Percentiles rank a stretch among this genome's conserved stretches.
These are phyloP conservation scores for Acanthacorydalis orientalis DNA, from an alignment of 2,888 invertebrate genomes.

Conservation along the genomic window DNA sequence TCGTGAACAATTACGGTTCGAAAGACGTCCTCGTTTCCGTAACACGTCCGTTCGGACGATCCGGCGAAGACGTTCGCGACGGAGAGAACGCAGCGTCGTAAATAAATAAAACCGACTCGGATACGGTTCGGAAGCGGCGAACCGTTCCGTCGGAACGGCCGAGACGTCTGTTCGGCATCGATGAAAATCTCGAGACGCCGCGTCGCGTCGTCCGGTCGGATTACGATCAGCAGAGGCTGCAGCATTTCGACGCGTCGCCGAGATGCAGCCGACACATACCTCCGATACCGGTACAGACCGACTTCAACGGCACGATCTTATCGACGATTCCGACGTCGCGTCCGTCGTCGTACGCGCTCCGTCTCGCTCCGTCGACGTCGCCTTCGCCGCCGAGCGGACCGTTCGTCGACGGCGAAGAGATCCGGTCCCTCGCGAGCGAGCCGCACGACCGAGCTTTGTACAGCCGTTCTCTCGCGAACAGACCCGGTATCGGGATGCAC, in stretches of 20 bases:
- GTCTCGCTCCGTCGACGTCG: slow-evolving; percentile 13
- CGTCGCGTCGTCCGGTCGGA: too few species aligned
- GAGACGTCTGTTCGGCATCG: too few species aligned
- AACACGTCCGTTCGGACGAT: too few species aligned
- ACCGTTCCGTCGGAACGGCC: too few species aligned
- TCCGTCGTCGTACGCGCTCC: slow-evolving; percentile 5
- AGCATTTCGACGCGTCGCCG: slow-evolving; percentile 36
- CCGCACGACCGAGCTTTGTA: slow-evolving; percentile 48
- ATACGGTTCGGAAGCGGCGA: too few species aligned
- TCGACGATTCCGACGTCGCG: slow-evolving; percentile 15
- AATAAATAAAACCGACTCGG: too few species aligned
- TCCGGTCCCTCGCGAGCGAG: slow-evolving; percentile 35
- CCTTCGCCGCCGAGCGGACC: slow-evolving; percentile 27
- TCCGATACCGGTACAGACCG: slow-evolving; percentile 27
- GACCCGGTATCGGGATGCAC: slow-evolving; percentile 40
- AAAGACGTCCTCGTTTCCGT: too few species aligned
- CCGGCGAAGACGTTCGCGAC: too few species aligned
- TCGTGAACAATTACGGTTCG: too few species aligned
- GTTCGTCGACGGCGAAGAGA: slow-evolving; percentile 24
- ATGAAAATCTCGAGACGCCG: too few species aligned
- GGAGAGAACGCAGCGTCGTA: too few species aligned
- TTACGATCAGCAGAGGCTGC: slow-evolving; percentile 36
- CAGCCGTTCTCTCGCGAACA: slow-evolving; percentile 34
- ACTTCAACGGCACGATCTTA: slow-evolving; percentile 23
- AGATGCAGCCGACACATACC: slow-evolving; percentile 36